Base-by-base conservation (phyloP, 2,113 vertebrate genomes). In the Ptychochromis oligacanthus region DNA sequence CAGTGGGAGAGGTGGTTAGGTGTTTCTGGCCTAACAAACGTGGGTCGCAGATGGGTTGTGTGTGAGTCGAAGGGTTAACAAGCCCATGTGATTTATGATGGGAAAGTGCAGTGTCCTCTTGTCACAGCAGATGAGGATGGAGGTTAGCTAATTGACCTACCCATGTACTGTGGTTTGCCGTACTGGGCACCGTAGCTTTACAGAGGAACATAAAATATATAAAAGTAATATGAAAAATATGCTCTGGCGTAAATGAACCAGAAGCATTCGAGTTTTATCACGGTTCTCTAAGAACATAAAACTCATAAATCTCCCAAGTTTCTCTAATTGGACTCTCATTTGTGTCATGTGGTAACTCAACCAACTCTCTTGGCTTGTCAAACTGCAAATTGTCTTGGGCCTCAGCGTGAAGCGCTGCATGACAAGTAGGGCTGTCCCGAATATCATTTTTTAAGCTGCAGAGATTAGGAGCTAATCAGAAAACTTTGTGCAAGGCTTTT, bases 31-130 rank as follows among this genome's bases (percentile, higher is more conserved):
- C 82, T 93, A 92, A 88, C 85, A 80, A 43, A 90, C 91, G 15
- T 94, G 93, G 95, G 94, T 95, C 61, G 93, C 94, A 94, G 91
- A 89, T 88, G 86, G 92, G 75, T 93, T 93, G 93, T 92, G 79
- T 92, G 88, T 93, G 90, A 87, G 91, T 95, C 94, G 94, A 96
- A 96, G 95, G 95, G 95, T 96, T 95, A 95, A 95, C 89, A 86
- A 84, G 84, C 86, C 75, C 87, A 82, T 90, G 49, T 89, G 87
- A 82, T 61, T 24, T 18, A 55, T 83, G 31, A 77, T 20, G 85
- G 82, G 52, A 76, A 43, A 70, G 54, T 52, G 75, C 58, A 80
- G 75, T 58, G 67, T 72, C 52, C n/a, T 3, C 38, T 22, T 84
- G 52, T 78, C 6, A 11, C 59, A 83, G 49, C 3, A 43, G 70